Evolutionary conservation across 2,797 vertebrate species (phyloP), one percentile per base, ranked within the genome.

Genomic region (Yasuhikotakia modesta): DNA sequence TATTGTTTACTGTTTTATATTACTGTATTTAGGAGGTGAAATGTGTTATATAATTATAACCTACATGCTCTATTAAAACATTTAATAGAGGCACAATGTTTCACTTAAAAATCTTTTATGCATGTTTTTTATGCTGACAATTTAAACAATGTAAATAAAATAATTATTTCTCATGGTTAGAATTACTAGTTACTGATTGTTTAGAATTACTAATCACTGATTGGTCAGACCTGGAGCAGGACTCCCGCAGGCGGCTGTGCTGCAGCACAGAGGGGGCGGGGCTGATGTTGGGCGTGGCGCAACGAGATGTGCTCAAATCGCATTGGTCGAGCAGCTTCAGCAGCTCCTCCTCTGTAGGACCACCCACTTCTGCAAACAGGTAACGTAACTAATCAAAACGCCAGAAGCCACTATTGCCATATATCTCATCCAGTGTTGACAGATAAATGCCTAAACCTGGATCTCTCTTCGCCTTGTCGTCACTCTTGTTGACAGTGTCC

Each of bases 251-350:
- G 0, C 95, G 94, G 74, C 94, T 94, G 81, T 96, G 95, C 85
- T 99, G 95, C 82, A 98, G 89, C 57, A 99, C 91, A 0, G 98
- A 99, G 6, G 98, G 94, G 76, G 97, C 97, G 0, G 98, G 97
- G 85, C 97, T 99, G 70, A 99, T 98, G 87, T 95, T 99, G 21
- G 98, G 98, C 0, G 98, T 99, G 5, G 95, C 96, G 70, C 97
- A 99, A 81, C 97, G 97, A 27, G 98, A 99, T 0, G 97, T 91
- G 84, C 97, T 99, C 85, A 99, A 88, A 85, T 99, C 97, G 74
- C 97, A 99, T 83, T 99, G 97, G 87, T 99, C 97, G 84, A 99
- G 88, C 81, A 99, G 86, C 87, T 96, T 96, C 64, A 99, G 93
- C 27, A 99, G 90, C 85, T 99, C 96, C 85, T 98, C 96, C 85